A percentile compares a stretch with the other conserved stretches of the same genome.
phyloP scores from a whole-genome alignment of 2,797 vertebrate species.

The Tolypeutes matacus region DNA sequence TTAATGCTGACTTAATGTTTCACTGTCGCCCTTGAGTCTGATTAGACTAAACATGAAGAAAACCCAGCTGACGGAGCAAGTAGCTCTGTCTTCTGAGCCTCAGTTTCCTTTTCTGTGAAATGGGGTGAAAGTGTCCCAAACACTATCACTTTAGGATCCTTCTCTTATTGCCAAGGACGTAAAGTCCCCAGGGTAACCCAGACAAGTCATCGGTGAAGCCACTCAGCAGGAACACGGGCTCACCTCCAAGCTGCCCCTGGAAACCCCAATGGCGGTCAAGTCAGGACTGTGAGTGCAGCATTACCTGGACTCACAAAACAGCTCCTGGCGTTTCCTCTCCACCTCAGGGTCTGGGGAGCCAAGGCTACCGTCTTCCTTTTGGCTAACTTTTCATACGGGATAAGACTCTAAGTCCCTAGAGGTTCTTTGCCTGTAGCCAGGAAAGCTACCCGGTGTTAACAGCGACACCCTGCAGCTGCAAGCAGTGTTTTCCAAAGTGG shows the following conservation, averaged over 20 bases:
- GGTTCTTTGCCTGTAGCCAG: no score
- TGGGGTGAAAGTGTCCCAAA: no score
- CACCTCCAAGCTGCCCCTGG: neutral
- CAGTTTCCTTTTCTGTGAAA: no score
- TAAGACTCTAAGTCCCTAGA: no score
- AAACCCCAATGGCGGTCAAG: neutral
- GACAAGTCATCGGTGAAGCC: neutral
- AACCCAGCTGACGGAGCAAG: neutral
- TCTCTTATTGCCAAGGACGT: neutral
- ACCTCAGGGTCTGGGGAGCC: neutral
- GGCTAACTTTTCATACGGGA: no score
- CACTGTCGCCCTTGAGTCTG: accelerated
- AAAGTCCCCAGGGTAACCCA: neutral
- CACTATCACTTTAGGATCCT: neutral
- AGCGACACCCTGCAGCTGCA: neutral
- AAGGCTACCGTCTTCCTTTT: no score
- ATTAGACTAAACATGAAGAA: neutral
- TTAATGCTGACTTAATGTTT: neutral
- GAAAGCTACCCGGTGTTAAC: no score
- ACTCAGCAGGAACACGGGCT: accelerated
- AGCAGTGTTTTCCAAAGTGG: neutral
- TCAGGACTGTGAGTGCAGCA: neutral
- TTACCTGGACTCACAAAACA: neutral
- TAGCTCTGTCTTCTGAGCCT: no score
- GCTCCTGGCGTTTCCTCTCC: neutral